These are phyloP conservation scores for Poecilia latipinna DNA, from an alignment of 2,113 vertebrate genomes.

Conservation along the genomic window DNA sequence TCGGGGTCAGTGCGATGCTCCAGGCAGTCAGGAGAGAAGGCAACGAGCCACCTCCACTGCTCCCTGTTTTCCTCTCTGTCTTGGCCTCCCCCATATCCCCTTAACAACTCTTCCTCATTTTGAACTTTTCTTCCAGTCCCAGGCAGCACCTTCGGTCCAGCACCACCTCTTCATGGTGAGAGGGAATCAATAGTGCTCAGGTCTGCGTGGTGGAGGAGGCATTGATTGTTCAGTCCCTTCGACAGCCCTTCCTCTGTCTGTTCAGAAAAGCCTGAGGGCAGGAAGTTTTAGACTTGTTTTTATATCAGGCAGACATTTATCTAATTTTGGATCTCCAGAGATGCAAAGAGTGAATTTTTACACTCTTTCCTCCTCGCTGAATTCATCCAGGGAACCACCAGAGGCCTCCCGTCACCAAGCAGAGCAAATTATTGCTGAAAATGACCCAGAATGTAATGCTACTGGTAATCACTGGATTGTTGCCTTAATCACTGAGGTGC, in stretches of 20 bases:
- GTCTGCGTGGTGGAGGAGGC: conserved; percentile 35
- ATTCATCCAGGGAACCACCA: background rate
- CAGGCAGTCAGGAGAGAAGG: conserved; percentile 14
- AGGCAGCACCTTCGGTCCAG: conserved; percentile 45
- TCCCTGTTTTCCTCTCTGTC: conserved; percentile 3
- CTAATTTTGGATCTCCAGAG: conserved; percentile 30
- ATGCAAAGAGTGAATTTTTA: conserved; percentile 1
- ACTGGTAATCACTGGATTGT: background rate
- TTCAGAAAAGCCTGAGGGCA: conserved; percentile 23
- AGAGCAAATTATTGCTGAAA: conserved; percentile 1
- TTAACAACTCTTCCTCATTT: background rate
- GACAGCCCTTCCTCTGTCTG: conserved; percentile 38
- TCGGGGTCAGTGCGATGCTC: background rate
- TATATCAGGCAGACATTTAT: conserved; percentile 25
- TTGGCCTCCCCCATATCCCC: conserved; percentile 4
- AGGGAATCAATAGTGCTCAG: conserved; percentile 43
- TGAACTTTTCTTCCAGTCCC: conserved; percentile 40
- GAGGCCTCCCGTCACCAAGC: background rate
- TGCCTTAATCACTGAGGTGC: conserved; percentile 7
- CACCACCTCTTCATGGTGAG: conserved; percentile 45
- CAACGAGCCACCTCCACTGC: background rate
- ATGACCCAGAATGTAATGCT: background rate
- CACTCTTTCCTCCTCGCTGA: background rate
- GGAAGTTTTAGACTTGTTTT: conserved; percentile 24
- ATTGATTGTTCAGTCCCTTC: conserved; percentile 28